Percentiles rank a stretch among this genome's conserved stretches.
Evolutionary conservation across 1,140 invertebrate genomes (phyloP).

Genomic region (Tetramorium alpestre): DNA sequence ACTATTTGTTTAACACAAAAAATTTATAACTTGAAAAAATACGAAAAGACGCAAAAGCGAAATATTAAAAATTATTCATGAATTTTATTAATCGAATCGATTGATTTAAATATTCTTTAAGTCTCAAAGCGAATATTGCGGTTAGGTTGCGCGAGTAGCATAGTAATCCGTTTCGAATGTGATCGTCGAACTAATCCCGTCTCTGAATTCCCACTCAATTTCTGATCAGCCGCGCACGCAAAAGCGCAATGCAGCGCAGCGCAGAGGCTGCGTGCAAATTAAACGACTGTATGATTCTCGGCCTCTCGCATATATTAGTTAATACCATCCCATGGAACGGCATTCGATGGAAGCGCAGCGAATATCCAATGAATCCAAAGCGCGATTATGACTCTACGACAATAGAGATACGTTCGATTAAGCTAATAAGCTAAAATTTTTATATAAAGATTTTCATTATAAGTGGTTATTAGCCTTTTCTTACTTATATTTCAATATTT

Average conservation of each 20-base stretch:
- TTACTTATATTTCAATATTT: neutral
- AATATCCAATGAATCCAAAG: slow-evolving; percentile 8
- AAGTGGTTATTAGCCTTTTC: neutral
- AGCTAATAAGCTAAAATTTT: neutral
- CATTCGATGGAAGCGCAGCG: neutral
- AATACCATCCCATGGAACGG: neutral
- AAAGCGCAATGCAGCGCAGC: slow-evolving; percentile 18
- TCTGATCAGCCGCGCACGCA: slow-evolving; percentile 23
- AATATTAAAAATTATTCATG: neutral
- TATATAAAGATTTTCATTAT: neutral
- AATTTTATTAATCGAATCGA: neutral
- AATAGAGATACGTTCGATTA: neutral
- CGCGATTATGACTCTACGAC: neutral
- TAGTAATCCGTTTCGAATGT: slow-evolving; percentile 34
- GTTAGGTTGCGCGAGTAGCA: neutral
- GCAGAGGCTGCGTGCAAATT: slow-evolving; percentile 18
- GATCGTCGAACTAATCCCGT: slow-evolving; percentile 24
- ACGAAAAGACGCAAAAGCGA: neutral
- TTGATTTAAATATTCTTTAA: slow-evolving; percentile 17
- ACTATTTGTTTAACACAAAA: neutral
- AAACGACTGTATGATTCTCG: slow-evolving; percentile 32
- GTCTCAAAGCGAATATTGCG: slow-evolving; percentile 2
- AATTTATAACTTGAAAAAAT: neutral
- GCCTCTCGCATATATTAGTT: slow-evolving; percentile 21
- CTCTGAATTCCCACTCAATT: slow-evolving; percentile 43